These are phyloP conservation scores for Hydractinia echinata DNA, from an alignment of 30 jellyfish, hydroid and myxozoan species.

Conservation along the genomic window DNA sequence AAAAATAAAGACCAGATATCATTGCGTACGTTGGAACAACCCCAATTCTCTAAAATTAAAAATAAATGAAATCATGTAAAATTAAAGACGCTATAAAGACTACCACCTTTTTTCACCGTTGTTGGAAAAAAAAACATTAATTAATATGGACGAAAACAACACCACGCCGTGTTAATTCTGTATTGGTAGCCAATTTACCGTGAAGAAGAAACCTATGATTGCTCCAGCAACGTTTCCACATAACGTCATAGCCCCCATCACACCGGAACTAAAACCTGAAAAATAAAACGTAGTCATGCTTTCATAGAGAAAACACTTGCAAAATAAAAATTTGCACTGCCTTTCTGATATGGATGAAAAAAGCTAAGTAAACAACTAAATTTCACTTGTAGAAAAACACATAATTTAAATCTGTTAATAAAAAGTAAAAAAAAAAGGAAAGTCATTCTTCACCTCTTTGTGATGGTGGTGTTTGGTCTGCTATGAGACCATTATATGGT, in stretches of 20 bases:
- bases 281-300: background rate
- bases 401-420: too few relatives aligned
- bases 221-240: slow-evolving; percentile 93
- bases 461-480: slow-evolving; percentile 89
- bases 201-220: slow-evolving; percentile 74
- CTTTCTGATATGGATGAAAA: background rate
- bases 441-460: slow-evolving; percentile 54
- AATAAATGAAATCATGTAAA: background rate
- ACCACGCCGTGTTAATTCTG: too few relatives aligned
- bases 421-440: too few relatives aligned
- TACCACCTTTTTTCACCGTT: background rate
- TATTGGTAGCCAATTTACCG: slow-evolving; percentile 27
- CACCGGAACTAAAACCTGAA: slow-evolving; percentile 93
- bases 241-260: slow-evolving; percentile 92
- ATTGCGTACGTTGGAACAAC: slow-evolving; percentile 77
- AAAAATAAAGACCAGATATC: slow-evolving; percentile 43
- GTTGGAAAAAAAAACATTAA: background rate
- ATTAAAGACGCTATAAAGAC: background rate
- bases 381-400: too few relatives aligned
- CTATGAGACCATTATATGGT: slow-evolving; percentile 87
- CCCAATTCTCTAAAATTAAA: slow-evolving; percentile 63
- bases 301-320: background rate
- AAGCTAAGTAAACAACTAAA: too few relatives aligned
- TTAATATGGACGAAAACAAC: too few relatives aligned
- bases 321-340: background rate